Percentiles rank a stretch among this genome's conserved stretches.
Conservation (phyloP, 2,797 vertebrate species). For the Helarctos malayanus region DNA sequence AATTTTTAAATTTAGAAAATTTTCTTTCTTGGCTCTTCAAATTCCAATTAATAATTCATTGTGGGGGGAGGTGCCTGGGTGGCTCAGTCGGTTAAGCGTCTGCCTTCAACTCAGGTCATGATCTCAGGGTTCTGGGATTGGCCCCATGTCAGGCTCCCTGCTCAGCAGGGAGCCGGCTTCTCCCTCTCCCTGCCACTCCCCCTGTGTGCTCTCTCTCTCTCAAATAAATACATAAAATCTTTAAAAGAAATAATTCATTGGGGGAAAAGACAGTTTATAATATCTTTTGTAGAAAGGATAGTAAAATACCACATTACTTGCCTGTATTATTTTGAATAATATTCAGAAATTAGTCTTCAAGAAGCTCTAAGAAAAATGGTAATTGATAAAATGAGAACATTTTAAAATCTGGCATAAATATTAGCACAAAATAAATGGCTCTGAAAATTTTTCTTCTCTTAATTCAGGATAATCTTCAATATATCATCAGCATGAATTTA, state of each 20-base stretch:
- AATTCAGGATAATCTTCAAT: background rate
- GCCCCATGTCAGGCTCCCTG: background rate
- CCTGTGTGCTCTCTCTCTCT: background rate
- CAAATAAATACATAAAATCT: background rate
- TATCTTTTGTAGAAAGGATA: background rate
- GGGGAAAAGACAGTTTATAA: background rate
- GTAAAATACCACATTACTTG: background rate
- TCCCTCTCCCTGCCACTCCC: background rate
- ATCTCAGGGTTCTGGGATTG: background rate
- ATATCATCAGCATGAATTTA: background rate
- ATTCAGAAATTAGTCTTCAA: slow-evolving; percentile 4
- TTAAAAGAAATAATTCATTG: background rate
- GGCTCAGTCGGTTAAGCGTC: background rate
- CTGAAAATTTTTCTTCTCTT: background rate
- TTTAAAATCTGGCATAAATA: slow-evolving; percentile 22
- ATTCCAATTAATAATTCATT: background rate
- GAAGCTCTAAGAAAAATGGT: background rate
- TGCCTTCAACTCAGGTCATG: background rate
- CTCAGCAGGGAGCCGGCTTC: background rate
- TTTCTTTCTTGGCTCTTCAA: background rate
- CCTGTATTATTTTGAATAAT: background rate
- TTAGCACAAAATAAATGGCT: background rate
- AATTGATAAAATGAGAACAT: slow-evolving; percentile 16
- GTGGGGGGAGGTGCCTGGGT: background rate
- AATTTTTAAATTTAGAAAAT: slow-evolving; percentile 20